Conservation (phyloP, 2,113 vertebrate genomes). For the Muntiacus muntjak region DNA sequence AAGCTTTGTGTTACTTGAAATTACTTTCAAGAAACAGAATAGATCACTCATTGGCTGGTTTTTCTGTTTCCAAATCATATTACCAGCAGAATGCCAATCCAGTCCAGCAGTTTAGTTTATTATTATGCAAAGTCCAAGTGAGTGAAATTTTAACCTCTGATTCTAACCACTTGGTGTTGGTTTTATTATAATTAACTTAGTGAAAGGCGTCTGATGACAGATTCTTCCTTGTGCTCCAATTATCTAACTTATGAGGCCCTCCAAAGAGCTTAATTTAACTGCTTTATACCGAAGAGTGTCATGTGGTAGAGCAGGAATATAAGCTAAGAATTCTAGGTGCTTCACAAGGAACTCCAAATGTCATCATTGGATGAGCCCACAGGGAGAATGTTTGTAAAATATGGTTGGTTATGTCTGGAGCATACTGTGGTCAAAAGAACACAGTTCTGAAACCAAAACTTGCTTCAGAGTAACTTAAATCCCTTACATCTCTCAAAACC, state of each 20-base stretch:
- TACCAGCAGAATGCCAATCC: slow-evolving; percentile 33
- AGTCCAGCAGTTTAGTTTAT: slow-evolving; percentile 74
- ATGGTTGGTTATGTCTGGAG: slow-evolving; percentile 42
- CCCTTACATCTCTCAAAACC: not conserved
- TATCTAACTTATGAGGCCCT: not conserved
- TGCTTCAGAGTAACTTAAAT: slow-evolving; percentile 47
- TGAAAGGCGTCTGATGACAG: slow-evolving; percentile 55
- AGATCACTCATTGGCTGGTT: slow-evolving; percentile 58
- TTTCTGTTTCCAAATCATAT: slow-evolving; percentile 59
- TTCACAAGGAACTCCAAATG: slow-evolving; percentile 25
- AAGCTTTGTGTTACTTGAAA: not conserved
- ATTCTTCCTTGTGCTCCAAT: slow-evolving; percentile 36
- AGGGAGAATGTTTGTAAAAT: not conserved
- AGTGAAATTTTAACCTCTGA: slow-evolving; percentile 73
- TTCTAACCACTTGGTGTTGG: slow-evolving; percentile 64
- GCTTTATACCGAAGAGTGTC: slow-evolving; percentile 23
- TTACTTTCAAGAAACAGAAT: slow-evolving; percentile 54
- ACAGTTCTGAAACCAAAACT: slow-evolving; percentile 52
- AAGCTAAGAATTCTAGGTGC: slow-evolving; percentile 54
- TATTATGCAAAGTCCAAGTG: slow-evolving; percentile 63
- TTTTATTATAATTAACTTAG: slow-evolving; percentile 72
- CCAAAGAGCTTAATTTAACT: slow-evolving; percentile 32
- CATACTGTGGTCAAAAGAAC: slow-evolving; percentile 38
- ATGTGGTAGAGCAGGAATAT: slow-evolving; percentile 10
- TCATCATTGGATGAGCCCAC: not conserved